Conservation (phyloP, 2,888 invertebrate species). For the Pammene aurita region DNA sequence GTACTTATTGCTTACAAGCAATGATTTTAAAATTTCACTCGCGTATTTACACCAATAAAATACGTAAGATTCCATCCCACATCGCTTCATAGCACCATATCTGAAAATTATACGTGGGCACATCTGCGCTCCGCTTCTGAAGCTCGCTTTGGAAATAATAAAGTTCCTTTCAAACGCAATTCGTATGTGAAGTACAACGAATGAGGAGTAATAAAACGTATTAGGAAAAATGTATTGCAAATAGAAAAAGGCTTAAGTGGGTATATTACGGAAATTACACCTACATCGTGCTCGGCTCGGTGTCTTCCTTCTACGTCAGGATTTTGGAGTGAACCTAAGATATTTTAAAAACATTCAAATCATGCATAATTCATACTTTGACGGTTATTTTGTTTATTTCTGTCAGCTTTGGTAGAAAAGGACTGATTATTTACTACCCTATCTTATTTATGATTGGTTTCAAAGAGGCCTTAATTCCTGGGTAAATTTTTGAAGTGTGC, state of each 20-base stretch:
- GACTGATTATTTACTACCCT: too few species aligned
- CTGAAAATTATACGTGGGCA: slow-evolving; percentile 71
- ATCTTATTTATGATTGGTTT: too few species aligned
- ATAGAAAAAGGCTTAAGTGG: slow-evolving; percentile 62
- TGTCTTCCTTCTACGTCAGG: slow-evolving; percentile 19
- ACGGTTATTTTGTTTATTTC: too few species aligned
- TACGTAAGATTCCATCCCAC: slow-evolving; percentile 62
- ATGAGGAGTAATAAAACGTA: slow-evolving; percentile 78
- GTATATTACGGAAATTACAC: slow-evolving; percentile 39
- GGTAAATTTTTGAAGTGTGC: too few species aligned
- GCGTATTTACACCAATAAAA: slow-evolving; percentile 66
- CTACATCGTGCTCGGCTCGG: slow-evolving; percentile 15
- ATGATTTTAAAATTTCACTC: slow-evolving; percentile 44
- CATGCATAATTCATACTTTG: too few species aligned
- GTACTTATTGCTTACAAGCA: slow-evolving; percentile 2
- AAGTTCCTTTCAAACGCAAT: slow-evolving; percentile 79
- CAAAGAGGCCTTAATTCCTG: too few species aligned
- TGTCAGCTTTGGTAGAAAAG: too few species aligned
- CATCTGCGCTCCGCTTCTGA: slow-evolving; percentile 67
- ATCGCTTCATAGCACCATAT: slow-evolving; percentile 63
- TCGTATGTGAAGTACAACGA: slow-evolving; percentile 80
- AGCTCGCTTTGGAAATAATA: slow-evolving; percentile 74
- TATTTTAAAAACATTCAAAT: background rate
- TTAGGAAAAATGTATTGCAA: slow-evolving; percentile 76
- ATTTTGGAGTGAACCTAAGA: slow-evolving; percentile 15